Base-by-base conservation (phyloP, 1,140 invertebrate genomes). In the Scaptomyza pallida region DNA sequence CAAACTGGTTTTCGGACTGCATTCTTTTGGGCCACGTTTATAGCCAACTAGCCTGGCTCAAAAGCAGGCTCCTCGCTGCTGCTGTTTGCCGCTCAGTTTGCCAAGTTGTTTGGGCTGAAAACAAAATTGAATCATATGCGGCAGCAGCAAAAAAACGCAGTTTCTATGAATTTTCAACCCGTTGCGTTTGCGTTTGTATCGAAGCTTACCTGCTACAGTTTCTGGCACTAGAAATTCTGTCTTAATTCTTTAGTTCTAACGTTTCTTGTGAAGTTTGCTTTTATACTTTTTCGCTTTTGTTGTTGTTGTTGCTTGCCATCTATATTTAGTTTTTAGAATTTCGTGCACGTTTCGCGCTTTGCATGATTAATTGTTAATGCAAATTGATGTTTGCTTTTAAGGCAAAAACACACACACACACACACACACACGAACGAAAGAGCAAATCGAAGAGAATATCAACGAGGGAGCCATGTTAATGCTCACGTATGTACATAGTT, bases 341-440 rank as follows among this genome's bases (percentile, higher is more conserved):
- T 88, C 56, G 68, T 77, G 72, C 82, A 88, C 82, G 82, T 82
- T 82, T 88, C 63, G 54, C 72, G 83, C 71, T 88, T 70, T 78
- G 78, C 78, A 88, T 88, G 82, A 88, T 88, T 88, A 88, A 88
- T 88, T 88, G 83, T 88, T 88, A 78, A 88, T 88, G 82, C 82
- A 88, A 88, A 88, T 88, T 86, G 64, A 55, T 82, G 56, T 62
- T 70, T 75, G 74, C 74, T 81, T 81, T 77, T 68, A 77, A 77
- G 77, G 77, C 54, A 41, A 21, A 26, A 12, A 17, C 10, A 48
- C 52, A 30, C n/a, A n/a, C n/a, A n/a, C n/a, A n/a, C n/a, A n/a
- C n/a, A 19, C 21, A 1, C 33, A 16, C 8, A 30, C 17, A 19
- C 43, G 23, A 17, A 33, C 17, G 15, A 26, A 16, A 21, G 15